Evolutionary conservation across 1,140 invertebrate species (phyloP), one percentile per base, ranked within the genome.

Genomic region (Listronotus bonariensis): DNA sequence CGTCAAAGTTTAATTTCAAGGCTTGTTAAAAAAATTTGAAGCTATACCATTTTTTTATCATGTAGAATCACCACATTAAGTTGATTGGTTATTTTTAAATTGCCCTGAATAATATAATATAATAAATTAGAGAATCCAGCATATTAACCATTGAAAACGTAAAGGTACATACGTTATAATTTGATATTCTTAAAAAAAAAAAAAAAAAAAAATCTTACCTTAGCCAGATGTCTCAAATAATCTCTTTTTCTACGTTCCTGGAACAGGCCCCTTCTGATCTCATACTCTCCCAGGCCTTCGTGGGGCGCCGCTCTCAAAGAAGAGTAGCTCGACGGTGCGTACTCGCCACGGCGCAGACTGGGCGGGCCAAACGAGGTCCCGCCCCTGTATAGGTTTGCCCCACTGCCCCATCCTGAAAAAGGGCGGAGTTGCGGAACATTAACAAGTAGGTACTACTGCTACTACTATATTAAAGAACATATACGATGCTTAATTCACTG

Each of bases 331-430:
- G 82, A 72, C 45, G 82, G 84, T 10, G 82, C 84, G 67, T 81
- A 85, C 69, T 85, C 83, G 40, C 84, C 83, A 18, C 82, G 81
- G 41, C 82, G 82, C 70, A 84, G 71, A 82, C 84, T 84, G 46
- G 78, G 52, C 46, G 43, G 46, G n/a, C 43, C 52, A 32, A 49
- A 55, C 20, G 53, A 31, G 51, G 61, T 17, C 61, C 61, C 53
- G 32, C 31, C 10, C 32, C 41, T 34, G 18, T 14, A 14, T 5
- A 1, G 31, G 40, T 41, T 14, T 12, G 17, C 12, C 43, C 49
- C 52, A 10, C 20, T 36, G 61, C 34, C 18, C 52, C 61, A 64
- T 64, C 53, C 61, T 64, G 45, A 14, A 56, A 15, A 14, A 32
- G 45, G 9, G 14, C 8, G 8, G 4, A 45, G 14, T 9, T 18